Evolutionary conservation across 2,113 vertebrate genomes (phyloP), one percentile per base, ranked within the genome.

Genomic region (Misgurnus anguillicaudatus): DNA sequence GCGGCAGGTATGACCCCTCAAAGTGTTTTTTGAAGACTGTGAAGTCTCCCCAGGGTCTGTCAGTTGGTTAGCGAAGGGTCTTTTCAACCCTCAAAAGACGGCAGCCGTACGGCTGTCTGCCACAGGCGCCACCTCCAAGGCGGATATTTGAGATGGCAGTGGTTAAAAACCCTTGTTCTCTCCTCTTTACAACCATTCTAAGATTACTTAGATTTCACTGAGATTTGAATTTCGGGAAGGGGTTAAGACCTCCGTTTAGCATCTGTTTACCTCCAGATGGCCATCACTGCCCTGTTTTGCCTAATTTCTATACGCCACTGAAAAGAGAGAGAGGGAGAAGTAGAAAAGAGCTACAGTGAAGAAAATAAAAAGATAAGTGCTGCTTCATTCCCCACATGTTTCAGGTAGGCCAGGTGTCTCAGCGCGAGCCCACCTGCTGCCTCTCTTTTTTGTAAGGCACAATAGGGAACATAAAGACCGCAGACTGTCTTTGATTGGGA

Each of bases 151-250:
- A 84, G 82, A 81, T 64, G 57, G 31, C 24, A 58, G 48, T 69
- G 75, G 45, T 80, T 21, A 55, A 31, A 84, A 69, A 74, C 38
- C 57, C 69, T 78, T 69, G 45, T 77, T 77, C 55, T 57, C 11
- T 72, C 16, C 7, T 21, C 13, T 73, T 48, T 80, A 51, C 9
- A 58, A 38, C 74, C 81, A 72, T 60, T 88, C 89, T 71, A 48
- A 75, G 89, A 91, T 92, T 87, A 87, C 86, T 90, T 85, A 39
- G 83, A 89, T 92, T 91, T 91, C 89, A 88, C 79, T 72, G 74
- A 81, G 86, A 86, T 87, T 85, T 79, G 36, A 82, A 85, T 10
- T 58, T 58, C 36, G 14, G 36, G 47, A 31, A 24, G 71, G 9
- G 38, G 11, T 31, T 14, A 62, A 36, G 21, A 36, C 39, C 67